Evolutionary conservation across 2,888 invertebrate genomes (phyloP).

Genomic region (Caenorhabditis sp.): DNA sequence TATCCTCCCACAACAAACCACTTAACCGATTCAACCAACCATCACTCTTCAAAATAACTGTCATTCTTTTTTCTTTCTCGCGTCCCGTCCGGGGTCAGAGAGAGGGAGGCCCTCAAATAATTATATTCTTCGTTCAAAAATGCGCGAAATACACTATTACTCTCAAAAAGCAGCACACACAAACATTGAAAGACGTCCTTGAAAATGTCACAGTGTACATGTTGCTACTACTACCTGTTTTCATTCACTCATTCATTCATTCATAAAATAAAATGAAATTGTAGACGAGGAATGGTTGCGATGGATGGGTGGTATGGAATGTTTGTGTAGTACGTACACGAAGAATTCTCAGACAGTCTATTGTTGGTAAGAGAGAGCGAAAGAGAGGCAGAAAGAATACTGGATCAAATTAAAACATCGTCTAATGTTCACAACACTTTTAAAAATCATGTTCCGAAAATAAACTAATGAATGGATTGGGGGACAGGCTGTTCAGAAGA

Average conservation of each 20-base stretch:
- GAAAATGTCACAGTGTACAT: neutral
- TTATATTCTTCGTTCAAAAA: neutral
- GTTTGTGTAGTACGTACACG: neutral
- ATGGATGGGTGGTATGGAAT: neutral
- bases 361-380: neutral
- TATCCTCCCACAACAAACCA: neutral
- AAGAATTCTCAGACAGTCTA: neutral
- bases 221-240: neutral
- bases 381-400: neutral
- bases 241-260: neutral
- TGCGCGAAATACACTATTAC: neutral
- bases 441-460: too few species aligned
- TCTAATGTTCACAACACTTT: too few species aligned
- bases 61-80: neutral
- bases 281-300: neutral
- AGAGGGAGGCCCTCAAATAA: too few species aligned
- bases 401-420: neutral
- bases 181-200: neutral
- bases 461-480: too few species aligned
- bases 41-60: slow-evolving; percentile 2
- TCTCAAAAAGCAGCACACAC: neutral
- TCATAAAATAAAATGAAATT: neutral
- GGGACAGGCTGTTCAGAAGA: too few species aligned
- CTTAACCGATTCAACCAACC: slow-evolving; percentile 1
- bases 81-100: neutral